Evolutionary conservation across 2,797 vertebrate genomes (phyloP).

Genomic region (Prunella strophiata): DNA sequence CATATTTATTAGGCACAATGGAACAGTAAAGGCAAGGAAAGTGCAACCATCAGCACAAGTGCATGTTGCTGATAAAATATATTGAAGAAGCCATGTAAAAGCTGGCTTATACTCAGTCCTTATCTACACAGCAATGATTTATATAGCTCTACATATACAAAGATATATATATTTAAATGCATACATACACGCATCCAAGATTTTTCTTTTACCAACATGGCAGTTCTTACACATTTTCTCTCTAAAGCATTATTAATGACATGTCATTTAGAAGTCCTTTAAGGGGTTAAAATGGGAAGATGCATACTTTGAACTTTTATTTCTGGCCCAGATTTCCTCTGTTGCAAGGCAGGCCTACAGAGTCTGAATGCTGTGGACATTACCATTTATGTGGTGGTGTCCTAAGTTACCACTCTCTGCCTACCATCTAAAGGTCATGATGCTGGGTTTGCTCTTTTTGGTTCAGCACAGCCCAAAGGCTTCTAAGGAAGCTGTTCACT

Average conservation of each 20-base stretch:
- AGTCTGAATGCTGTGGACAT: not conserved
- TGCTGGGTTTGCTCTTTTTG: not conserved
- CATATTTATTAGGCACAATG: conserved; percentile 42
- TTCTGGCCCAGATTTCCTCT: not conserved
- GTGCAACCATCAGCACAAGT: conserved; percentile 49
- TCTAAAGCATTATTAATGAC: not conserved
- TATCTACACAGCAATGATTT: not conserved
- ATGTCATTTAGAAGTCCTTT: not conserved
- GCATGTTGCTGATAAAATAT: not conserved
- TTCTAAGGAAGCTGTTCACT: not conserved
- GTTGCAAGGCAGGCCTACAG: not conserved
- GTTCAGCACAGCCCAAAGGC: not conserved
- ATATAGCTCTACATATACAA: not conserved
- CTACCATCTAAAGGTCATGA: not conserved
- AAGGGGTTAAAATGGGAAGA: not conserved
- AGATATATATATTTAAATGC: not conserved
- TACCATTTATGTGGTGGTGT: not conserved
- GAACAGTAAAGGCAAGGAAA: conserved; percentile 40
- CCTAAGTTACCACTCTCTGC: not conserved
- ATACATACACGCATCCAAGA: not conserved
- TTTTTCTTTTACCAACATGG: not conserved
- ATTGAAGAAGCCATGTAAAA: not conserved
- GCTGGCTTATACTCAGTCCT: not conserved
- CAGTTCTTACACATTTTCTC: not conserved
- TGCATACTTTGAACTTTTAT: not conserved